Conservation (phyloP, 2,113 vertebrate species). For the Python bivittatus region DNA sequence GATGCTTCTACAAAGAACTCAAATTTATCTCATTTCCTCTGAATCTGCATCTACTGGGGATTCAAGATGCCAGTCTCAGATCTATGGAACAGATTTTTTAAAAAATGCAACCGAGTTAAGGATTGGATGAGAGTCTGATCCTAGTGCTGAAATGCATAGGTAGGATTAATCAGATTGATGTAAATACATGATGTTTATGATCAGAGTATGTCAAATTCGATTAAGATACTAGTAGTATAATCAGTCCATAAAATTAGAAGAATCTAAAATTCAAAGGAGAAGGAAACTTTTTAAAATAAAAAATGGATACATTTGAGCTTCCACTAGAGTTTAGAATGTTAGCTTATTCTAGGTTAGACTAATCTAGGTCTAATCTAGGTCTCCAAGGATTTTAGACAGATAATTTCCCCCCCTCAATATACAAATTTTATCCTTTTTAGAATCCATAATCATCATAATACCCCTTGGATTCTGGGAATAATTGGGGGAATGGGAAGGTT, state of each 20-base stretch:
- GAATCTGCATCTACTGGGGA: conserved; percentile 35
- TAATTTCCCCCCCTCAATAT: background rate
- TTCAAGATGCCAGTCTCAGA: conserved; percentile 36
- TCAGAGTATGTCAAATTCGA: background rate
- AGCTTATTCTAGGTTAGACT: background rate
- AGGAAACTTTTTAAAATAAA: background rate
- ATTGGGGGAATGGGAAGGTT: background rate
- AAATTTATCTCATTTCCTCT: conserved; percentile 7
- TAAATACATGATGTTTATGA: conserved; percentile 31
- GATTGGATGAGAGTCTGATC: conserved; percentile 29
- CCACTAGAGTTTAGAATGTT: background rate
- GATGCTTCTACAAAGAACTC: conserved; percentile 24
- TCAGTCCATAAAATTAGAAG: background rate
- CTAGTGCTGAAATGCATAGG: conserved; percentile 23
- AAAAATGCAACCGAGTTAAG: conserved; percentile 35
- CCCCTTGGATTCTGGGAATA: background rate
- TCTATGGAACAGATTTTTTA: conserved; percentile 36
- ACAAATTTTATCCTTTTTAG: background rate
- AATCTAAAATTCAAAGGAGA: background rate
- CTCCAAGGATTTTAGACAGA: background rate
- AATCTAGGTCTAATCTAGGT: background rate
- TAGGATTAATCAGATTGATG: conserved; percentile 45
- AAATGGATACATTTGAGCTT: background rate
- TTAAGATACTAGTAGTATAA: background rate
- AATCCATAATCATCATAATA: background rate